Percentiles rank a stretch among this genome's conserved stretches.
Conservation (phyloP, 2,888 invertebrate species). For the Cephalotes varians region DNA sequence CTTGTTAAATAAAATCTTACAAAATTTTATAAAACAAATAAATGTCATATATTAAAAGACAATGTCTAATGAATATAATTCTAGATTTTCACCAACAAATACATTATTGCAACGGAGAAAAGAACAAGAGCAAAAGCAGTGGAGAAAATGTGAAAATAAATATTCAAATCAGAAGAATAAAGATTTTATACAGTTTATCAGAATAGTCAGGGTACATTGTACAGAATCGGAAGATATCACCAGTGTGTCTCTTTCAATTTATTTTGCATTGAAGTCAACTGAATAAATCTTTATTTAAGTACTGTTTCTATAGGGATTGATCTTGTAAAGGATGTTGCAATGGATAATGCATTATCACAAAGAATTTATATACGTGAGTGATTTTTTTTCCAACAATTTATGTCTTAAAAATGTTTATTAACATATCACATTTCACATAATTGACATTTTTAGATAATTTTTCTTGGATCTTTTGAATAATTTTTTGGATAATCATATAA, state of each 20-base stretch:
- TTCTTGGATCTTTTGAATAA: not conserved
- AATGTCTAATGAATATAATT: not conserved
- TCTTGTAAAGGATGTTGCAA: not conserved
- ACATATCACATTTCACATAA: not conserved
- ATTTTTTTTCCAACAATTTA: not conserved
- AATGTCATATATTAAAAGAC: not conserved
- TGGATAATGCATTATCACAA: not conserved
- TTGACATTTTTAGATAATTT: not conserved
- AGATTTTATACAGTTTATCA: conserved; percentile 75
- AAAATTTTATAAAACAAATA: not conserved
- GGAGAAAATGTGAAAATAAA: not conserved
- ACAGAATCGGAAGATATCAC: conserved; percentile 69
- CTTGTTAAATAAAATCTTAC: not conserved
- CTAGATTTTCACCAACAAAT: conserved; percentile 73
- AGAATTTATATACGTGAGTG: conserved; percentile 34
- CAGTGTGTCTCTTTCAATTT: conserved; percentile 58
- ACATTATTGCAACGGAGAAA: conserved; percentile 3
- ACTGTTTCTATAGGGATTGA: conserved; percentile 56
- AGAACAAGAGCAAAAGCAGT: not conserved
- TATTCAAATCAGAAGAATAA: conserved; percentile 26
- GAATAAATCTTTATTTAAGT: conserved; percentile 11
- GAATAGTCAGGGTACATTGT: conserved; percentile 73
- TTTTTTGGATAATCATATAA: not conserved
- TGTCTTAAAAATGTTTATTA: conserved; percentile 4
- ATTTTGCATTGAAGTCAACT: not conserved